These are phyloP conservation scores for Callithrix jacchus DNA, from an alignment of 2,113 vertebrate species.

Conservation along the genomic window DNA sequence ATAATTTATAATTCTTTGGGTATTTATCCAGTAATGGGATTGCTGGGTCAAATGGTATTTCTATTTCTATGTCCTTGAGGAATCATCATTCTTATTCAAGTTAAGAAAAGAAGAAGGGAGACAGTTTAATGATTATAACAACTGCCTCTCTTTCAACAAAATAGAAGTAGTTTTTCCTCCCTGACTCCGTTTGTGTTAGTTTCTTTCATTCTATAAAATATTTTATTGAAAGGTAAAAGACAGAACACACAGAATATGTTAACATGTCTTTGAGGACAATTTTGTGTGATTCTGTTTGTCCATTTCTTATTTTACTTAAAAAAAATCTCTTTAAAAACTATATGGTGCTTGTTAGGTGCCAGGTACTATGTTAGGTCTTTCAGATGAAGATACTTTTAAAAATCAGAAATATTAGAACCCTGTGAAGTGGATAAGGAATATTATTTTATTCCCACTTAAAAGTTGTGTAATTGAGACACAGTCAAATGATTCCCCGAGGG, in stretches of 20 bases:
- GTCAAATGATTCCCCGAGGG: too few species aligned
- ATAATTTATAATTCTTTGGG: too few species aligned
- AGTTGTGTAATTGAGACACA: neutral
- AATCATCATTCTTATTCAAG: too few species aligned
- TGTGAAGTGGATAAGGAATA: neutral
- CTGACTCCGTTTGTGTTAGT: too few species aligned
- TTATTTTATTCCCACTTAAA: too few species aligned
- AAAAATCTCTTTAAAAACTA: neutral
- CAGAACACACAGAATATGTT: fast-evolving
- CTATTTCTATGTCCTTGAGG: too few species aligned
- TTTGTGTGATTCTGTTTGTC: neutral
- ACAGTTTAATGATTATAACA: fast-evolving
- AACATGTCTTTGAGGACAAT: neutral
- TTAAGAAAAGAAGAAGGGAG: neutral
- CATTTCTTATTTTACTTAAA: neutral
- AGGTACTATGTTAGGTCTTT: neutral
- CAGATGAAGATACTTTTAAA: neutral
- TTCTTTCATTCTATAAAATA: neutral
- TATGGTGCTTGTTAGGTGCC: neutral
- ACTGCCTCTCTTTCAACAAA: too few species aligned
- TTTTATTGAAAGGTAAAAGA: neutral
- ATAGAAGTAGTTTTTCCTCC: neutral
- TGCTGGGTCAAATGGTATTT: too few species aligned
- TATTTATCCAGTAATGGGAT: too few species aligned
- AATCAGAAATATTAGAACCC: neutral